Percentiles rank a stretch among this genome's conserved stretches.
phyloP scores from a whole-genome alignment of 2,888 invertebrate species.

The Spatulosminthurus flaviceps region DNA sequence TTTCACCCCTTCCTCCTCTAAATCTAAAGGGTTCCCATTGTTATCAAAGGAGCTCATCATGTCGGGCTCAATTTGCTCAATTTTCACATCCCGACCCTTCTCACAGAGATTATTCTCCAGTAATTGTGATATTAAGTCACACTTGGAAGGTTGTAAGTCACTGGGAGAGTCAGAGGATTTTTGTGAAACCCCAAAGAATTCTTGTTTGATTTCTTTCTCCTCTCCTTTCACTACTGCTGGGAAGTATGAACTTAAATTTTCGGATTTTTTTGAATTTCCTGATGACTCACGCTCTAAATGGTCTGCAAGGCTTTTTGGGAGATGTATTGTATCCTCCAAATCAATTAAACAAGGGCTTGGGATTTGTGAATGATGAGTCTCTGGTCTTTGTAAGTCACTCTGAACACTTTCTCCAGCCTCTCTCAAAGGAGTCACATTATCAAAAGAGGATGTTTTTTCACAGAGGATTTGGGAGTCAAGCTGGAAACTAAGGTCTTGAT shows the following conservation, averaged over 20 bases:
- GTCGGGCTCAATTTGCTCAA: constrained; percentile 28
- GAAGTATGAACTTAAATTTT: background rate
- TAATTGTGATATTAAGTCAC: constrained; percentile 31
- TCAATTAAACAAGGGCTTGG: too few species aligned
- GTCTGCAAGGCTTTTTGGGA: too few species aligned
- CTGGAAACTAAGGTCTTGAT: background rate
- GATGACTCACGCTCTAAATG: too few species aligned
- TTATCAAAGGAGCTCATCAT: constrained; percentile 51
- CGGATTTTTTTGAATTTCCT: too few species aligned
- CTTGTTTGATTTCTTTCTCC: background rate
- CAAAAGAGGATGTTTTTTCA: background rate
- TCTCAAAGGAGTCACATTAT: too few species aligned
- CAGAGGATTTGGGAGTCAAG: background rate
- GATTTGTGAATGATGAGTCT: too few species aligned
- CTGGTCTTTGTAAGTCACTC: too few species aligned
- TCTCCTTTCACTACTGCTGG: too few species aligned
- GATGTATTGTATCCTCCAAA: too few species aligned
- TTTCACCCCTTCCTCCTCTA: constrained; percentile 36
- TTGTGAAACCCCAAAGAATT: background rate
- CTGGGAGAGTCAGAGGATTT: background rate
- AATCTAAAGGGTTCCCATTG: constrained; percentile 51
- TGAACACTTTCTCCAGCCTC: too few species aligned
- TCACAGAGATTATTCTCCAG: background rate
- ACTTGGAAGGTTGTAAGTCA: background rate
- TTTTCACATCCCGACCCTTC: background rate